Conservation (phyloP, 2,888 invertebrate genomes). For the Drosophila mercatorum region DNA sequence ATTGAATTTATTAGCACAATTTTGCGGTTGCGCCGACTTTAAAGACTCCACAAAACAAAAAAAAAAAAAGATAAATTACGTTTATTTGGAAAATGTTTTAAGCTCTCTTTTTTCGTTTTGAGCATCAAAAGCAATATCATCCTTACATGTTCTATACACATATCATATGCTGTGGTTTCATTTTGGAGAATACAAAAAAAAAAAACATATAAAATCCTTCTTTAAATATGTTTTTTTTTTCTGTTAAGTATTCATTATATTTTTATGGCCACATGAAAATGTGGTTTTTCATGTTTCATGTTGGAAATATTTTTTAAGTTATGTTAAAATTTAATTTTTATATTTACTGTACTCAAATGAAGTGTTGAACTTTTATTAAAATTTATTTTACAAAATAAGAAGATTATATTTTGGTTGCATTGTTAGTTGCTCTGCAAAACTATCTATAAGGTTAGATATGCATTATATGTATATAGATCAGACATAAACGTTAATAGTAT, state of each 20-base stretch:
- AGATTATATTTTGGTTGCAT: not conserved
- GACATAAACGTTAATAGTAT: too few relatives aligned
- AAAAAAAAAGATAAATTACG: not conserved
- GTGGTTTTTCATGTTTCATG: not conserved
- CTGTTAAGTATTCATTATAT: slow-evolving; percentile 6
- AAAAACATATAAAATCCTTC: slow-evolving; percentile 1
- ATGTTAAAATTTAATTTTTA: not conserved
- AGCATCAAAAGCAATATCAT: slow-evolving; percentile 8
- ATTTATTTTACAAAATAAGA: not conserved
- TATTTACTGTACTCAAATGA: not conserved
- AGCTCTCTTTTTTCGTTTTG: not conserved
- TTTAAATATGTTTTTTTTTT: not conserved
- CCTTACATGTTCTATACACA: not conserved
- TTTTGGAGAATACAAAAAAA: not conserved
- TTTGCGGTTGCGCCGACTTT: slow-evolving; percentile 27
- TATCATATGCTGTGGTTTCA: slow-evolving; percentile 2
- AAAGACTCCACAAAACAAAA: slow-evolving; percentile 7
- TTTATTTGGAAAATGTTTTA: not conserved
- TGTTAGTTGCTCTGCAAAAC: too few relatives aligned
- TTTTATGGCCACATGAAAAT: not conserved
- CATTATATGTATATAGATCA: too few relatives aligned
- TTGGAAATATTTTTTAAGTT: not conserved
- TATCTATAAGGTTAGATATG: not conserved
- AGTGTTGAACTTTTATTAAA: not conserved
- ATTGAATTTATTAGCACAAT: slow-evolving; percentile 57